Base-by-base conservation (phyloP, 2,797 vertebrate genomes). In the Sciurus carolinensis region DNA sequence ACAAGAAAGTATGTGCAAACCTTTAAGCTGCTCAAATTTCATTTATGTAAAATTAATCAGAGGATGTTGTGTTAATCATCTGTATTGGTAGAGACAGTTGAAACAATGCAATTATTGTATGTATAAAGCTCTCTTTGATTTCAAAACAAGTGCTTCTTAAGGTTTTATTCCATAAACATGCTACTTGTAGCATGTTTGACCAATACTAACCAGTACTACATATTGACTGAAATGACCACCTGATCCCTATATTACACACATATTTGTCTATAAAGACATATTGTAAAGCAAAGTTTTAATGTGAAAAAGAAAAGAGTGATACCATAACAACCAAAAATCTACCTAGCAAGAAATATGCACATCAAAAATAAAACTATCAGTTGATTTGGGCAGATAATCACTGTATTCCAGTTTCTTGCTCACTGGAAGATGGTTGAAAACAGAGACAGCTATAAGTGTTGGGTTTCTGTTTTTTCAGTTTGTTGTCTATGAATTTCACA, bases 11-110 rank as follows among this genome's bases (percentile, higher is more conserved):
- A 84, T 54, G 17, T 30, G 50, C 3, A 89, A 84, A 90, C 7
- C 79, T 94, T 30, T 75, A 94, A 94, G 44, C 71, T 18, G 30
- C 26, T 50, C 47, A 90, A 85, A 71, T 88, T 5, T 66, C n/a
- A 90, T 87, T 76, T 72, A 69, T 6, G 72, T 26, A 79, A 52
- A 90, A 57, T 84, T 90, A 52, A 57, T 90, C 54, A 87, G 2
- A 47, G 7, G 22, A 0, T 44, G 4, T 22, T 9, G 20, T 67
- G 6, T 84, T 81, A 64, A 87, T 72, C 9, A 77, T 87, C 76
- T 90, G 20, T 81, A 11, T 77, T 82, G 26, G 0, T 47, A 2
- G 18, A 90, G 7, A 75, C 17, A 87, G 33, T 80, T 75, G 26
- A 84, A 95, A 88, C 5, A 75, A 88, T 66, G 28, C 72, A 64